Conservation (phyloP, 2,113 vertebrate genomes). For the Columbina picui region DNA sequence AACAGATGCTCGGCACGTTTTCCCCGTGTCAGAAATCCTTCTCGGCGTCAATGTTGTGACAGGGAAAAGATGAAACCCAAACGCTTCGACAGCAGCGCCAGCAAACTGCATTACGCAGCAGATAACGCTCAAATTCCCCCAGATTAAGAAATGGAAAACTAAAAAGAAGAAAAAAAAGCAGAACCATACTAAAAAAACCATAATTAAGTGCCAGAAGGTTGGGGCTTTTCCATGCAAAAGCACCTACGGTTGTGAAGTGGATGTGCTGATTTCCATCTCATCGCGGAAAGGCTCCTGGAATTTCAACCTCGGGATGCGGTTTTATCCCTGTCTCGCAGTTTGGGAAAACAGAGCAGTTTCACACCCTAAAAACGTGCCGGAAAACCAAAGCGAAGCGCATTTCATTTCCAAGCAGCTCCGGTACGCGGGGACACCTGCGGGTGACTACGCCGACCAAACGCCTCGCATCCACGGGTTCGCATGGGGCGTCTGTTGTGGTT, state of each 20-base stretch:
- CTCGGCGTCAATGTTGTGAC: background rate
- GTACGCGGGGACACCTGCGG: fast-evolving
- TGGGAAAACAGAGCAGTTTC: background rate
- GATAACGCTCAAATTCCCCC: background rate
- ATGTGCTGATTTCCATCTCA: background rate
- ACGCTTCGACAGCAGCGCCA: background rate
- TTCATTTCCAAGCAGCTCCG: fast-evolving
- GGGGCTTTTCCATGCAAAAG: background rate
- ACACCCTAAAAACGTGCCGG: fast-evolving
- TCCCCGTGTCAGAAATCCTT: background rate
- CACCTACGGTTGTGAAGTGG: background rate
- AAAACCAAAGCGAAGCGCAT: fast-evolving
- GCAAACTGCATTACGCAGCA: background rate
- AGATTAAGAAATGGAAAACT: background rate
- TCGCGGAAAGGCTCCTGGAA: fast-evolving
- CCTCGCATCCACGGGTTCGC: background rate
- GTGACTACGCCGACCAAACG: background rate
- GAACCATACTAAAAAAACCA: background rate
- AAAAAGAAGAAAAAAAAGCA: fast-evolving
- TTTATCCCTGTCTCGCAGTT: fast-evolving
- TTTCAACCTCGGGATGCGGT: background rate
- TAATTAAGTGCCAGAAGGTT: background rate
- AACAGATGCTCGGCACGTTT: background rate
- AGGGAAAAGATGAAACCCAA: constrained; percentile 25
- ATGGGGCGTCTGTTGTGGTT: background rate